Percentiles rank a stretch among this genome's conserved stretches.
Conservation (phyloP, 37 sponge, comb jelly and placozoan genomes). For the Crambe crambe region DNA sequence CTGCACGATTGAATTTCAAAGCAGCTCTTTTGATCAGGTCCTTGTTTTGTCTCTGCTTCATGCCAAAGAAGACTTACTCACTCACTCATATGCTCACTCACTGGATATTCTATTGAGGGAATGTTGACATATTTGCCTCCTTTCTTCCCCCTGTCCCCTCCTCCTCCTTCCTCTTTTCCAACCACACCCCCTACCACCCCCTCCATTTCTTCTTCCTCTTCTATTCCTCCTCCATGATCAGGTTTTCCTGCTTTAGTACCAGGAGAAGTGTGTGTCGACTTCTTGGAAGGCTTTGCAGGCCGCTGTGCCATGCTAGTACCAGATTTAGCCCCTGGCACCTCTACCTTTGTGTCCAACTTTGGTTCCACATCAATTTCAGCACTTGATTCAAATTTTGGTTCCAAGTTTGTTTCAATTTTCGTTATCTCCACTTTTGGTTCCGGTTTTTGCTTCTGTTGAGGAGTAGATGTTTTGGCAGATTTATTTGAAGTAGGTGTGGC, state of each 20-base stretch:
- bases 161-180: neutral
- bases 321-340: neutral
- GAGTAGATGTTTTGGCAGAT: neutral
- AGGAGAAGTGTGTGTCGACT: no score
- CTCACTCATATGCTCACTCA: no score
- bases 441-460: neutral
- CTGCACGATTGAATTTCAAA: no score
- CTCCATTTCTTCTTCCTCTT: neutral
- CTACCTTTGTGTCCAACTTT: neutral
- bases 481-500: neutral
- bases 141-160: conserved; percentile 15
- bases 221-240: neutral
- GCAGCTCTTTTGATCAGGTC: no score
- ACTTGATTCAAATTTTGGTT: neutral
- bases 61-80: no score
- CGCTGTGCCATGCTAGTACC: neutral
- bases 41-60: no score
- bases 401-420: neutral
- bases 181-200: neutral
- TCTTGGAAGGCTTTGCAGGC: neutral
- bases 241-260: neutral
- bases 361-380: neutral
- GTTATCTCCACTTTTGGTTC: neutral
- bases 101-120: conserved; percentile 56
- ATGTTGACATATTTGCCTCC: conserved; percentile 31